phyloP scores from a whole-genome alignment of 2,797 vertebrate genomes.

The Manis javanica region DNA sequence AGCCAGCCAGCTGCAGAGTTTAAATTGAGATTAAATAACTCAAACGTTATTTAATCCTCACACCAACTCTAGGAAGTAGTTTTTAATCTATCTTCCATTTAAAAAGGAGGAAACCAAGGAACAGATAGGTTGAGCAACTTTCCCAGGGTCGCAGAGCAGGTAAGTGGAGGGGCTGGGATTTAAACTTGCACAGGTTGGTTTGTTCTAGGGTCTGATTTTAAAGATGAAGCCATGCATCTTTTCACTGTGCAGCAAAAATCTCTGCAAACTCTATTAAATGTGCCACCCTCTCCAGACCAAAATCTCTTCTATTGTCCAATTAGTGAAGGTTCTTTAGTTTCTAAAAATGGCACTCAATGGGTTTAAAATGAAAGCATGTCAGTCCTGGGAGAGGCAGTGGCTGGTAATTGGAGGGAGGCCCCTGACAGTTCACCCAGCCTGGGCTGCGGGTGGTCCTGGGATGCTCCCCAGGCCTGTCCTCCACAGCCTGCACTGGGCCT shows the following conservation, averaged over 20 bases:
- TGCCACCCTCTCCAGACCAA: background rate
- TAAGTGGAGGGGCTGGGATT: background rate
- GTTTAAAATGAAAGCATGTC: background rate
- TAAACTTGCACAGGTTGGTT: background rate
- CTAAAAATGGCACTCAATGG: background rate
- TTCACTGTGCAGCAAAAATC: background rate
- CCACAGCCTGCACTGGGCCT: fast-evolving
- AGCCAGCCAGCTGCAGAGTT: background rate
- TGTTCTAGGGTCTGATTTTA: background rate
- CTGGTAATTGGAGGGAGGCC: background rate
- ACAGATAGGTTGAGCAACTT: background rate
- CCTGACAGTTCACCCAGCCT: background rate
- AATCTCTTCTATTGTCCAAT: slow-evolving; percentile 50
- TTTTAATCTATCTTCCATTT: background rate
- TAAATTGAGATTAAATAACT: too few species aligned
- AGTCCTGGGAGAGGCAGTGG: background rate
- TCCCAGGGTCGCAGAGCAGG: background rate
- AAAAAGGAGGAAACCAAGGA: background rate
- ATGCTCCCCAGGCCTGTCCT: background rate
- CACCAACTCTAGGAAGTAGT: background rate
- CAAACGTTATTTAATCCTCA: background rate
- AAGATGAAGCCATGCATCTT: background rate
- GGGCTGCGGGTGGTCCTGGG: background rate
- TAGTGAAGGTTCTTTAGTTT: slow-evolving; percentile 53
- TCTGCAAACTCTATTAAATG: background rate